Evolutionary conservation across 1,140 invertebrate species (phyloP).

Genomic region (Drosophila albomicans): DNA sequence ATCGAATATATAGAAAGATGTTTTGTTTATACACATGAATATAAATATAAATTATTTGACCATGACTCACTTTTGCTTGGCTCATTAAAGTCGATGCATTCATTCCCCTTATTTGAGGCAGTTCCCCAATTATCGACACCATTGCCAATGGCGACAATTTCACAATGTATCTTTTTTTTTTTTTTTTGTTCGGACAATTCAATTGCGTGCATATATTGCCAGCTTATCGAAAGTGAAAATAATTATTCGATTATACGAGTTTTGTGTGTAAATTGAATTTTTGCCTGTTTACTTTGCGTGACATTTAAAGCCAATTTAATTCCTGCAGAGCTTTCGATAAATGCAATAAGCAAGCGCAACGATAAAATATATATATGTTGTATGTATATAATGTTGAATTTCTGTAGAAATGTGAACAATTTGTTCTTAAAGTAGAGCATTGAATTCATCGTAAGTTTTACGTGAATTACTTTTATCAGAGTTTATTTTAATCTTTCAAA

Average conservation of each 20-base stretch:
- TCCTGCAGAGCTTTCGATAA: conserved; percentile 11
- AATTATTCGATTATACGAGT: conserved; percentile 15
- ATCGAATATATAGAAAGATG: background rate
- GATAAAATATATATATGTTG: background rate
- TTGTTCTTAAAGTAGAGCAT: no score
- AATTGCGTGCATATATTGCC: conserved; percentile 14
- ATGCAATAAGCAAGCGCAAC: conserved; percentile 20
- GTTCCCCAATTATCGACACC: conserved; percentile 34
- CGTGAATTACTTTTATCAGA: no score
- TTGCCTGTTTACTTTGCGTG: conserved; percentile 2
- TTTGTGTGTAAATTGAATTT: conserved; percentile 21
- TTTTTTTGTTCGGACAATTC: background rate
- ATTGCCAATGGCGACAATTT: conserved; percentile 33
- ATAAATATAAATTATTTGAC: conserved; percentile 51
- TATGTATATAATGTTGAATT: no score
- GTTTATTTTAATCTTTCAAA: background rate
- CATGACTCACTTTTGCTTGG: conserved; percentile 64
- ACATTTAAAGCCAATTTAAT: conserved; percentile 23
- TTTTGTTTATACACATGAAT: background rate
- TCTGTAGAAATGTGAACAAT: no score
- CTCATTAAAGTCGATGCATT: conserved; percentile 15
- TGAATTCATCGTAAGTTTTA: no score
- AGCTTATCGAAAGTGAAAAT: conserved; percentile 34
- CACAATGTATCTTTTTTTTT: conserved; percentile 13
- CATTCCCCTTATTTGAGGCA: conserved; percentile 16